Evolutionary conservation across 2,888 invertebrate genomes (phyloP).

Genomic region (Monochamus alternatus): DNA sequence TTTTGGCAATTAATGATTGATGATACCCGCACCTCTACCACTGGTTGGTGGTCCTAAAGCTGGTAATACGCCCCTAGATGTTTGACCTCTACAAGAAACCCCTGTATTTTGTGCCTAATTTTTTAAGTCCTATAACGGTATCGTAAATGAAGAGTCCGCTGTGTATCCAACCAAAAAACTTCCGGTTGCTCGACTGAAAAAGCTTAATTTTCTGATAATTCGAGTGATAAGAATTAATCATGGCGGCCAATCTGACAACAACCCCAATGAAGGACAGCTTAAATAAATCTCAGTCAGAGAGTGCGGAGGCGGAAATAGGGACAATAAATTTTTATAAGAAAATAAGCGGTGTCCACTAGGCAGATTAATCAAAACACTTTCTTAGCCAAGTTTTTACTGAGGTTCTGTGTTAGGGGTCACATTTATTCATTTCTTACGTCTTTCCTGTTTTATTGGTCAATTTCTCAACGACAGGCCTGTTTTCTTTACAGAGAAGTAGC

Average conservation of each 20-base stretch:
- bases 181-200: neutral
- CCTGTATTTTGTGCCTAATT: no score
- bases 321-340: slow-evolving; percentile 38
- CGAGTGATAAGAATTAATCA: slow-evolving; percentile 36
- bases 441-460: slow-evolving; percentile 8
- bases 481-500: no score
- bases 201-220: slow-evolving; percentile 36
- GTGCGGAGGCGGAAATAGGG: slow-evolving; percentile 20
- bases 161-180: neutral
- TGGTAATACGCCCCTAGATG: no score
- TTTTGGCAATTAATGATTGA: no score
- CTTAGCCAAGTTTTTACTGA: slow-evolving; percentile 3
- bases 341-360: slow-evolving; percentile 23
- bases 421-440: slow-evolving; percentile 11
- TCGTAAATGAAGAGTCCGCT: no score
- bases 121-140: no score
- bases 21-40: no score
- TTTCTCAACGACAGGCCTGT: neutral
- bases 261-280: slow-evolving; percentile 23
- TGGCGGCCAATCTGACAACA: slow-evolving; percentile 26
- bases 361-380: slow-evolving; percentile 25
- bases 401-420: slow-evolving; percentile 10
- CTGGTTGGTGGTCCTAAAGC: no score
- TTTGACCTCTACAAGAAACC: no score
- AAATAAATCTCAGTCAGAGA: slow-evolving; percentile 33